Base-by-base conservation (phyloP, 1,140 invertebrate species). In the Cydia splendana region DNA sequence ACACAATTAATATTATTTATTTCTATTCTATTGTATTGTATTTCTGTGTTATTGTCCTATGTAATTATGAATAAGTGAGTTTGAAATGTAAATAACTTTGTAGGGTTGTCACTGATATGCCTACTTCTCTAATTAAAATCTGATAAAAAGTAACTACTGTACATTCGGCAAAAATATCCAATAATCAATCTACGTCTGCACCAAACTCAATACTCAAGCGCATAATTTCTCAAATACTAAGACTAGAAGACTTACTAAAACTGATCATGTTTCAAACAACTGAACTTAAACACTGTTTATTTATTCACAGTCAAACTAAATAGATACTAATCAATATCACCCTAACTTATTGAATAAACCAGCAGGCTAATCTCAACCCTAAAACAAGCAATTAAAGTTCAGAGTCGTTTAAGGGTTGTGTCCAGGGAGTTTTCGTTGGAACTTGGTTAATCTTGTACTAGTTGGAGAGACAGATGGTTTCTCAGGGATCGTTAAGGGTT, bases 381-480 rank as follows among this genome's bases (percentile, higher is more conserved):
- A 4, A 10, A 42, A 4, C 24, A 1, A 5, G 13, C 13, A 7
- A 4, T 6, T 69, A 71, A 71, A 30, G 18, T 4, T 34, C 6
- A 42, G 34, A 45, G 34, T 71, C n/a, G 34, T 18, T 42, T n/a
- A 38, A 45, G 15, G n/a, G 2, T 71, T 6, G 15, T 38, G 30
- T 38, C 67, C 67, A 38, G 67, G 18, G 67, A 71, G 67, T 71
- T 9, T 71, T 71, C 6, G 4, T 7, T 10, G 28, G 34, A 71
- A 71, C 30, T 71, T 71, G 30, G 67, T 71, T 71, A 71, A 71
- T 71, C 67, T 71, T 71, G 67, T 38, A 71, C 30, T 71, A 71
- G 67, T 71, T 67, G 6, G 57, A 2, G 67, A 71, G 67, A 71
- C 67, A 38, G 67, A 71, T 71, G 67, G 67, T 71, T 71, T 15